Evolutionary conservation across 2,797 vertebrate species (phyloP).

Genomic region (Hafferia zeledoni): DNA sequence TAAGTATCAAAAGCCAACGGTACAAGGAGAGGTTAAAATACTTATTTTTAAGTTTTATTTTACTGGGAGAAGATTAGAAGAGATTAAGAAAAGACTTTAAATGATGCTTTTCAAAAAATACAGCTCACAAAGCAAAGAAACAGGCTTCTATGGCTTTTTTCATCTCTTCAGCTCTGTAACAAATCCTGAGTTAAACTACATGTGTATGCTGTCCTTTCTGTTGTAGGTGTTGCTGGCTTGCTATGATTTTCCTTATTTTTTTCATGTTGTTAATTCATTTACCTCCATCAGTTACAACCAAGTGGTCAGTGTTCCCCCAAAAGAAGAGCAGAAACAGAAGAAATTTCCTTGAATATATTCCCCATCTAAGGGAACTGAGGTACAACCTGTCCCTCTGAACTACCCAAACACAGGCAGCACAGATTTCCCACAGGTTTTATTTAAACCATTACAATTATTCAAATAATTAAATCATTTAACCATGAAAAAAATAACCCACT

Average conservation of each 20-base stretch:
- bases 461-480: not conserved
- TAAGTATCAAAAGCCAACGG: not conserved
- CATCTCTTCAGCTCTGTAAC: not conserved
- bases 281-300: not conserved
- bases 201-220: not conserved
- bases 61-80: not conserved
- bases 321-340: not conserved
- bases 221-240: not conserved
- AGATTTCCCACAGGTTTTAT: not conserved
- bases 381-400: not conserved
- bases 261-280: not conserved
- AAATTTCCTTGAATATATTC: not conserved
- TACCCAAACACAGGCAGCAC: not conserved
- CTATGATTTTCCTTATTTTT: not conserved
- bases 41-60: not conserved
- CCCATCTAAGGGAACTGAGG: not conserved
- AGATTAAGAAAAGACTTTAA: not conserved
- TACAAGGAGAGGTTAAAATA: not conserved
- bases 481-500: not conserved
- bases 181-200: not conserved
- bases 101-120: not conserved
- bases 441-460: not conserved
- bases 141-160: not conserved
- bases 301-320: accelerated
- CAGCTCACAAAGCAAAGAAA: not conserved